Conservation (phyloP, 2,888 invertebrate genomes). For the Stegophylla sp. region DNA sequence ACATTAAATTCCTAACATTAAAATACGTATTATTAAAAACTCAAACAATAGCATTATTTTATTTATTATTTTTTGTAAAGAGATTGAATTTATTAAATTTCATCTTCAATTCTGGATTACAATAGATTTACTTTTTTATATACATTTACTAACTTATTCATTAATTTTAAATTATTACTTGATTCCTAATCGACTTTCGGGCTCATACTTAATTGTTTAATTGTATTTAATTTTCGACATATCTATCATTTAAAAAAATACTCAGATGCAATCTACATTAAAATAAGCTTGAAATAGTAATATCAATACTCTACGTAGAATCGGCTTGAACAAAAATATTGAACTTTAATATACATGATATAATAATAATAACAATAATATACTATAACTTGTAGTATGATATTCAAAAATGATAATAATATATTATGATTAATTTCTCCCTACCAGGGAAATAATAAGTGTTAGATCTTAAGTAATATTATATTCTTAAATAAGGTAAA, state of each 20-base stretch:
- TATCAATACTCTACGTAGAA: background rate
- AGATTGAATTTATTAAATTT: background rate
- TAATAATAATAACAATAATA: background rate
- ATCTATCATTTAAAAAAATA: background rate
- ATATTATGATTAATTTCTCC: background rate
- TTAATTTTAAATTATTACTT: background rate
- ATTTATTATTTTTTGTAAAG: too few species aligned
- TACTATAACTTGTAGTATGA: background rate
- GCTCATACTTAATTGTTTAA: background rate
- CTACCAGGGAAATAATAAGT: background rate
- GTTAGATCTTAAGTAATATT: background rate
- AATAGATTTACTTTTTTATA: background rate
- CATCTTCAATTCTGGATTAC: background rate
- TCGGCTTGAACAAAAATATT: background rate
- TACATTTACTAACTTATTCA: background rate
- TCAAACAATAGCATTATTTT: background rate
- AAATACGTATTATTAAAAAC: background rate
- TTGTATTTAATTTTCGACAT: background rate
- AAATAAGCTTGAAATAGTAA: background rate
- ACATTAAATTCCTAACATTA: background rate
- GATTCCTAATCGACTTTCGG: background rate
- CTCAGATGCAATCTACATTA: background rate
- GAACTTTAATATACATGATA: background rate
- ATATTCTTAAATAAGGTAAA: background rate
- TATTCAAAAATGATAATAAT: background rate